Conservation (phyloP, 2,888 invertebrate species). For the Rhorus exstirpatorius region DNA sequence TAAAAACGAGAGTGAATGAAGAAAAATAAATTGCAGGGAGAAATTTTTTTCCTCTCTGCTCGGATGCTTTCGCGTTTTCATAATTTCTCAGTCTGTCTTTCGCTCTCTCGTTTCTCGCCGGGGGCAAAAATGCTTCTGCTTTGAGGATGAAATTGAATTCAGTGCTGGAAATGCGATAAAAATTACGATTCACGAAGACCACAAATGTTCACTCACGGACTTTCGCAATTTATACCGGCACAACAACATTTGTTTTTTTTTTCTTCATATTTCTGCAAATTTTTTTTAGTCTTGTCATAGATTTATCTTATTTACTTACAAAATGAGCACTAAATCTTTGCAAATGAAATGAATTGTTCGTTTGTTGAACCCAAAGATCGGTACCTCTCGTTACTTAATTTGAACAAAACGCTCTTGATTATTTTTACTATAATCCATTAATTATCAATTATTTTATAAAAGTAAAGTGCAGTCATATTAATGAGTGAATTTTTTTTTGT, state of each 20-base stretch:
- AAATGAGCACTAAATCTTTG: too few species aligned
- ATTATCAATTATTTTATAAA: too few species aligned
- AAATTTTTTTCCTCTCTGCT: background rate
- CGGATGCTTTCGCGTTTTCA: background rate
- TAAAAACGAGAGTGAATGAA: conserved; percentile 14
- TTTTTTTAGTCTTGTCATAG: too few species aligned
- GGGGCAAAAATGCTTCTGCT: conserved; percentile 33
- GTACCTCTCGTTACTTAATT: too few species aligned
- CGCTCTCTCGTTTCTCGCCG: conserved; percentile 3
- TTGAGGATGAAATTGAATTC: conserved; percentile 43
- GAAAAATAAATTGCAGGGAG: conserved; percentile 18
- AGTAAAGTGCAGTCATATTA: too few species aligned
- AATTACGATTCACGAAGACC: conserved; percentile 24
- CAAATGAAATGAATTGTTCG: too few species aligned
- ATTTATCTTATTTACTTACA: background rate
- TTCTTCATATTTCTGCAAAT: background rate
- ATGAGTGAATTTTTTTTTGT: too few species aligned
- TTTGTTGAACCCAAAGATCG: too few species aligned
- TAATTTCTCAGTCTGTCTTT: conserved; percentile 20
- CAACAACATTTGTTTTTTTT: background rate
- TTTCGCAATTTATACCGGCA: background rate
- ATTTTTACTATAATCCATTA: too few species aligned
- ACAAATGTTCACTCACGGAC: conserved; percentile 35
- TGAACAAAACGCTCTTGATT: too few species aligned
- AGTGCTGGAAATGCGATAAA: conserved; percentile 30